Evolutionary conservation across 2,888 invertebrate species (phyloP).

Genomic region (Disparrhopalites patrizii): DNA sequence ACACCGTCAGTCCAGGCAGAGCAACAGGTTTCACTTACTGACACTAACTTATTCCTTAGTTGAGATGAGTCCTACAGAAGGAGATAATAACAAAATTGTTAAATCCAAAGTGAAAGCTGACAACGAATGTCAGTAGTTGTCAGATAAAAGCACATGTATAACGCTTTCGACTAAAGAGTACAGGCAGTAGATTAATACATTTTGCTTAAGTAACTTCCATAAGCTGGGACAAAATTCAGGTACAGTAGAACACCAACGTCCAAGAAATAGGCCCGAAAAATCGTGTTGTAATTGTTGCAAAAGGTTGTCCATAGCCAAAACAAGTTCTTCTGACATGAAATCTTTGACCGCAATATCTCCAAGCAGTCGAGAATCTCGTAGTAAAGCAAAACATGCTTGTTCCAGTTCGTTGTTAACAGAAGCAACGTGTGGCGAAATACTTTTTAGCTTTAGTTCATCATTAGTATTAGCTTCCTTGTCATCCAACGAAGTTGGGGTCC

Average conservation of each 20-base stretch:
- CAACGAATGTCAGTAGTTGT: background rate
- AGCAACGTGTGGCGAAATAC: slow-evolving; percentile 40
- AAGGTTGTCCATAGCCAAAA: slow-evolving; percentile 31
- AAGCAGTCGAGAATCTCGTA: slow-evolving; percentile 34
- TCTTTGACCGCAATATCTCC: slow-evolving; percentile 41
- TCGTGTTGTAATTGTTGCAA: slow-evolving; percentile 9
- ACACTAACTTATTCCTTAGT: slow-evolving; percentile 22
- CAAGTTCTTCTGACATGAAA: slow-evolving; percentile 35
- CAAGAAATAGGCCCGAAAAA: slow-evolving; percentile 33
- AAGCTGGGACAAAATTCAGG: slow-evolving; percentile 41
- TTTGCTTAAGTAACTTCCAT: slow-evolving; percentile 44
- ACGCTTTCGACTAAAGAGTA: background rate
- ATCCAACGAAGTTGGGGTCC: slow-evolving; percentile 34
- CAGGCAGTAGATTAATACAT: slow-evolving; percentile 22
- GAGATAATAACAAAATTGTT: background rate
- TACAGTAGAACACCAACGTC: slow-evolving; percentile 37
- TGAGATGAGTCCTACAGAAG: slow-evolving; percentile 32
- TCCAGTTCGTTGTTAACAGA: slow-evolving; percentile 41
- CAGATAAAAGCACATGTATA: background rate
- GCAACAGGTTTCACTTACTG: slow-evolving; percentile 38
- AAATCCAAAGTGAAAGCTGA: background rate
- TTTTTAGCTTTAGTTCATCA: slow-evolving; percentile 43
- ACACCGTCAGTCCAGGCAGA: slow-evolving; percentile 29
- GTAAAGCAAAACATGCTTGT: slow-evolving; percentile 30
- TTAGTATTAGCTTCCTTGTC: slow-evolving; percentile 13